Conservation (phyloP, 2,113 vertebrate genomes). For the Elephas maximus region DNA sequence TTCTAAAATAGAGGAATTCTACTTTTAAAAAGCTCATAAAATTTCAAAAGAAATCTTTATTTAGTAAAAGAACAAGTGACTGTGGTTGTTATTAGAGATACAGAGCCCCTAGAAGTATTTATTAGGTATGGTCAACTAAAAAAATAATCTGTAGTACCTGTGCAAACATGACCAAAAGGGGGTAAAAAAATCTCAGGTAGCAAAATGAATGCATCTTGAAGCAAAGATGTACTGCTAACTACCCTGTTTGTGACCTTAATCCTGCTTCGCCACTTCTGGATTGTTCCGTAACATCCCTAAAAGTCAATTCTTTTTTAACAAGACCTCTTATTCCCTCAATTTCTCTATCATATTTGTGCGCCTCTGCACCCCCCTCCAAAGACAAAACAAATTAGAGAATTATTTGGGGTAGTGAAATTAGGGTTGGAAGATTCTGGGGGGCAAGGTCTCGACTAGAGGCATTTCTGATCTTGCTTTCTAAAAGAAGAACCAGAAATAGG, state of each 20-base stretch:
- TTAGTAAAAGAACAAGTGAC: conserved; percentile 3
- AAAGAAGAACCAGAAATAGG: not conserved
- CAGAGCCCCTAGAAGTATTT: conserved; percentile 23
- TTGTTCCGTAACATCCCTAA: not conserved
- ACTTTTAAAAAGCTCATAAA: conserved; percentile 31
- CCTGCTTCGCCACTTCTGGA: not conserved
- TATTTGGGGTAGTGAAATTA: not conserved
- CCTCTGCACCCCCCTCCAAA: accelerated
- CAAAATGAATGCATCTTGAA: not conserved
- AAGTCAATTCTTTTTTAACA: not conserved
- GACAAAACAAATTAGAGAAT: not conserved
- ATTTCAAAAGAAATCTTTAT: conserved; percentile 60
- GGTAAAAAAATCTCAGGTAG: not conserved
- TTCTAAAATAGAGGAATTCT: not conserved
- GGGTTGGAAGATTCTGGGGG: not conserved
- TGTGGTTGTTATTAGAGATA: not conserved
- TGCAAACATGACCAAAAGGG: not conserved
- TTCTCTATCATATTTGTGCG: not conserved
- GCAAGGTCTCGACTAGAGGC: not conserved
- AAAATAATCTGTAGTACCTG: not conserved
- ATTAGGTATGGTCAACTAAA: not conserved
- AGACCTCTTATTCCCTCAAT: not conserved
- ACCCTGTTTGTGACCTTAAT: not conserved
- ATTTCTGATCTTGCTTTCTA: not conserved
- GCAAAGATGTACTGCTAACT: not conserved